These are phyloP conservation scores for Drosophila guanche DNA, from an alignment of 1,140 invertebrate genomes.

Conservation along the genomic window DNA sequence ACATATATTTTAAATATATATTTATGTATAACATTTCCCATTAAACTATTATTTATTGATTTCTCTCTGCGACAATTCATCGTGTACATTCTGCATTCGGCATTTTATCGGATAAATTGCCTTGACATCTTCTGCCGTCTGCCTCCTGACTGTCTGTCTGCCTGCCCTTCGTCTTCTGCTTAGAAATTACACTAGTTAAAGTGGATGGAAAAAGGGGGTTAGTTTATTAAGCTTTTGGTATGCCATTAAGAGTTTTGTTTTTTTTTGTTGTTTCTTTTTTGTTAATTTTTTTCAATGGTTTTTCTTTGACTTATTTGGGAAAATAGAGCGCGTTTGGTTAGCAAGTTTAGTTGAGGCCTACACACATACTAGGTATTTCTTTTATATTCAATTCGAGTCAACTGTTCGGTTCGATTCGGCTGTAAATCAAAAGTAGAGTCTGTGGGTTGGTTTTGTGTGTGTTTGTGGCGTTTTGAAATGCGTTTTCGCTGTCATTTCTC, in stretches of 20 bases:
- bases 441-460: neutral
- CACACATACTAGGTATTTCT: conserved; percentile 22
- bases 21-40: conserved; percentile 67
- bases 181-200: conserved; percentile 51
- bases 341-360: conserved; percentile 54
- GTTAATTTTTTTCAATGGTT: conserved; percentile 22
- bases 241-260: conserved; percentile 21
- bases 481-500: conserved; percentile 30
- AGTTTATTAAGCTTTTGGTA: conserved; percentile 56
- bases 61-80: conserved; percentile 40
- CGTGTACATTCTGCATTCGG: conserved; percentile 15
- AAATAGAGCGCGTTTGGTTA: conserved; percentile 59
- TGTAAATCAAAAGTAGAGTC: conserved; percentile 15
- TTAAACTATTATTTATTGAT: conserved; percentile 70
- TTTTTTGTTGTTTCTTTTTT: conserved; percentile 9
- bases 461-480: neutral
- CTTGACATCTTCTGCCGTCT: conserved; percentile 58
- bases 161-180: conserved; percentile 16
- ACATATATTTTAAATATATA: conserved; percentile 66
- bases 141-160: conserved; percentile 7
- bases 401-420: conserved; percentile 14
- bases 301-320: conserved; percentile 51
- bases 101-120: conserved; percentile 41
- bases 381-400: conserved; percentile 18
- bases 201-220: conserved; percentile 43